Percentiles rank a stretch among this genome's conserved stretches.
phyloP scores from a whole-genome alignment of 2,888 invertebrate species.

The Ophion ventricosus region DNA sequence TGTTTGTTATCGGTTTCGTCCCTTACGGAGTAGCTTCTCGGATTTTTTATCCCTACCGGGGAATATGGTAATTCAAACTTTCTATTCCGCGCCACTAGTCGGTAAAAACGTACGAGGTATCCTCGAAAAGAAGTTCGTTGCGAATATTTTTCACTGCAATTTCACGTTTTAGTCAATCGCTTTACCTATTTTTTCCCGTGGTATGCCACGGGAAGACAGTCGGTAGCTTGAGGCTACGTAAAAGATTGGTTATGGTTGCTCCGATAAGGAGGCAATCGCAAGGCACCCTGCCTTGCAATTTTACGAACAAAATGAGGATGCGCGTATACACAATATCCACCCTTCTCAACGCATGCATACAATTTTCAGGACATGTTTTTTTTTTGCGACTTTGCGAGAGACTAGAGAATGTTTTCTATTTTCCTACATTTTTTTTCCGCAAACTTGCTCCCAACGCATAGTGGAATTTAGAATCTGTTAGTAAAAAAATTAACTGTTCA shows the following conservation, averaged over 20 bases:
- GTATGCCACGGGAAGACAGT: background rate
- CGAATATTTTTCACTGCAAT: background rate
- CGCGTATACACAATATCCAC: conserved; percentile 10
- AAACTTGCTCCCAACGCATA: no score
- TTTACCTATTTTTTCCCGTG: background rate
- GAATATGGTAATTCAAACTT: background rate
- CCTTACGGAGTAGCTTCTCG: no score
- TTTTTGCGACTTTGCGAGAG: background rate
- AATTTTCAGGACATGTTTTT: background rate
- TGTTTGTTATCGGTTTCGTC: no score
- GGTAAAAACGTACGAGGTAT: background rate
- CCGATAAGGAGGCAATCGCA: conserved; percentile 23
- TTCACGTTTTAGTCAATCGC: background rate
- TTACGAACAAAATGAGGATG: conserved; percentile 19
- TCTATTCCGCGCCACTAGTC: background rate
- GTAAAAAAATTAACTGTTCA: no score
- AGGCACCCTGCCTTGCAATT: conserved; percentile 7
- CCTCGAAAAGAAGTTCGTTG: background rate
- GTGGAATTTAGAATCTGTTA: no score
- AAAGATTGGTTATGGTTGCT: conserved; percentile 16
- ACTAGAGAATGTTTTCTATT: background rate
- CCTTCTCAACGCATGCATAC: background rate
- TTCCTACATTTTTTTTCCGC: background rate
- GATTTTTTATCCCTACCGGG: no score
- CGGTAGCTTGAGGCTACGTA: conserved; percentile 14